Conservation (phyloP, 2,888 invertebrate genomes). For the Seira ritae region DNA sequence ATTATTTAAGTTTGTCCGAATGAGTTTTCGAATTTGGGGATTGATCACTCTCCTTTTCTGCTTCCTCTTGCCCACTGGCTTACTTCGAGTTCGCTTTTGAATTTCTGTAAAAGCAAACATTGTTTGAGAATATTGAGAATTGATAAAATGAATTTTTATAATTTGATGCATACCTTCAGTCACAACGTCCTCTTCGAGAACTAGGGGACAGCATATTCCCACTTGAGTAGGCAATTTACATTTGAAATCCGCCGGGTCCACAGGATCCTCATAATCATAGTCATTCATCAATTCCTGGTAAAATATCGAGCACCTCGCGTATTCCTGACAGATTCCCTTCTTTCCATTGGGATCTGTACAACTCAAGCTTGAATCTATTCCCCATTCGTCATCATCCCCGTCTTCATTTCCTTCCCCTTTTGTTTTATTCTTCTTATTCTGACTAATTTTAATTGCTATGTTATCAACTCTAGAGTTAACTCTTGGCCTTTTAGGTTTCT, state of each 20-base stretch:
- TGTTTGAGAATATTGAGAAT: not conserved
- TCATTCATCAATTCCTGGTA: constrained; percentile 60
- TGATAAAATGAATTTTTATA: not conserved
- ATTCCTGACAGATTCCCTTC: constrained; percentile 67
- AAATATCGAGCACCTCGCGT: constrained; percentile 62
- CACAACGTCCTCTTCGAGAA: constrained; percentile 43
- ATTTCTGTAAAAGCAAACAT: constrained; percentile 16
- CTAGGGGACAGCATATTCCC: constrained; percentile 66
- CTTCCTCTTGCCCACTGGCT: constrained; percentile 34
- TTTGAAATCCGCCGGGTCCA: constrained; percentile 65
- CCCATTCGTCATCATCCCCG: constrained; percentile 44
- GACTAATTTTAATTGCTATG: not conserved
- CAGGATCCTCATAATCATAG: constrained; percentile 61
- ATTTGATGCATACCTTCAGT: constrained; percentile 41
- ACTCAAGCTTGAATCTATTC: constrained; percentile 33
- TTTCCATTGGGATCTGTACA: constrained; percentile 67
- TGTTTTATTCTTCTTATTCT: not conserved
- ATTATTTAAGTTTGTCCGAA: constrained; percentile 60
- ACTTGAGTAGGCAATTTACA: constrained; percentile 64
- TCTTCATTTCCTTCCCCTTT: constrained; percentile 19
- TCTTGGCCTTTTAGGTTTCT: constrained; percentile 6
- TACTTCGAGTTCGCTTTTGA: not conserved
- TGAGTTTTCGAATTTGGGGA: constrained; percentile 51
- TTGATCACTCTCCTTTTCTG: constrained; percentile 51
- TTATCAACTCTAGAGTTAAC: not conserved